Evolutionary conservation across 23 tunicate species (phyloP), one percentile per base, ranked within the genome.

Genomic region (Oikopleura vanhoeffeni): DNA sequence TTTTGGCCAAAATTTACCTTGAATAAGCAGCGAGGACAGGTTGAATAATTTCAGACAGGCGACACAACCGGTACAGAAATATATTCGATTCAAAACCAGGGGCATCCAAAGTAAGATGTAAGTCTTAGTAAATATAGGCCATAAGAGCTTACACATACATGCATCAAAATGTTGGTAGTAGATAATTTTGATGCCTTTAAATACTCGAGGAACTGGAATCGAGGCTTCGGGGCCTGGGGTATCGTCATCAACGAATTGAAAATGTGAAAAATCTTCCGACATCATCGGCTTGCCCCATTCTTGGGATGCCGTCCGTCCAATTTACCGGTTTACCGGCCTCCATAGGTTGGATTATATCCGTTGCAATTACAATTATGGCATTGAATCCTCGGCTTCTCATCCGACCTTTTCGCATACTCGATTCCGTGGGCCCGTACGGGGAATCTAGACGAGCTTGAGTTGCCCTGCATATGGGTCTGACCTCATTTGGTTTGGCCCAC

Each of bases 11-110:
- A n/a, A n/a, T n/a, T n/a, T n/a, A n/a, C 64, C 33, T 71, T 30
- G 32, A 71, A 18, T 3, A 3, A 71, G 38, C 32, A 34, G 32
- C 27, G n/a, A n/a, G 79, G 79, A 71, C 79, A 71, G 32, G 79
- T 71, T n/a, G n/a, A 34, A 71, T 71, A 71, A 71, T 71, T 71
- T 71, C 34, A 71, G 33, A 32, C 79, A 71, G 33, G 79, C 79
- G 79, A 71, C 79, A n/a, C n/a, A n/a, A 71, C n/a, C 79, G 3
- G 79, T 71, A 71, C 79, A 71, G n/a, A n/a, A n/a, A n/a, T 71
- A 71, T 2, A 71, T 71, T 32, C 79, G 32, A 71, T 71, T 71
- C 79, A 71, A 71, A 71, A 30, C 79, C 3, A 34, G 79, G 79
- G 79, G 34, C 3, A 18, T 34, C 3, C 27, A 34, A 3, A 34